Evolutionary conservation across 2,797 vertebrate genomes (phyloP), one percentile per base, ranked within the genome.

Genomic region (Halcyon badia): DNA sequence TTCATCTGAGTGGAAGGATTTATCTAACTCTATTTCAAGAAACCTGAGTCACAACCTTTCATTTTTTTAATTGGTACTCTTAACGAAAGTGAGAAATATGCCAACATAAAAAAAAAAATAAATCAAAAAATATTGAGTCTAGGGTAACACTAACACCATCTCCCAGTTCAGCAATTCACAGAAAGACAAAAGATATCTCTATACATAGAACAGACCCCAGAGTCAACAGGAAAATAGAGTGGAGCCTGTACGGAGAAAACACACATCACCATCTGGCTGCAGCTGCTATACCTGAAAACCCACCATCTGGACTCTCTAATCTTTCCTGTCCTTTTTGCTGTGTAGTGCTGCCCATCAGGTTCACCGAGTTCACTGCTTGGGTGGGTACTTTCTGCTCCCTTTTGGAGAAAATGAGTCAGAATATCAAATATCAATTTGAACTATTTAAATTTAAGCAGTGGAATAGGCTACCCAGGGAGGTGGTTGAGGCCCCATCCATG

Each of bases 1-100:
- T 97, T 97, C 95, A 84, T 83, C 87, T 91, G 49, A 96, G 66
- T 48, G 26, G 48, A 96, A 94, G 52, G 60, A 95, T 90, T 95
- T 96, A 41, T 87, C 58, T 54, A 52, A 52, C 35, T 57, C 72
- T 93, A 79, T 96, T 97, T 91, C 19, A 35, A 90, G 89, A 96
- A 97, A 80, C 41, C 73, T 94, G 75, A 95, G 9, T 83, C 86
- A 92, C 92, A 81, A 93, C 41, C 62, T 96, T 66, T 76, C 44
- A 62, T 88, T 94, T 94, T 94, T 73, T 94, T 96, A 94, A 96
- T 77, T 95, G 88, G 92, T 70, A 85, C n/a, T 62, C 54, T 57
- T 87, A 80, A 84, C 88, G 96, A 82, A 91, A 95, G 46, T 82
- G 51, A 93, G 9, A 33, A 95, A 96, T 80, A 64, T 1, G 41